phyloP scores from a whole-genome alignment of 2,113 vertebrate species.

The Speoplatyrhinus poulsoni region DNA sequence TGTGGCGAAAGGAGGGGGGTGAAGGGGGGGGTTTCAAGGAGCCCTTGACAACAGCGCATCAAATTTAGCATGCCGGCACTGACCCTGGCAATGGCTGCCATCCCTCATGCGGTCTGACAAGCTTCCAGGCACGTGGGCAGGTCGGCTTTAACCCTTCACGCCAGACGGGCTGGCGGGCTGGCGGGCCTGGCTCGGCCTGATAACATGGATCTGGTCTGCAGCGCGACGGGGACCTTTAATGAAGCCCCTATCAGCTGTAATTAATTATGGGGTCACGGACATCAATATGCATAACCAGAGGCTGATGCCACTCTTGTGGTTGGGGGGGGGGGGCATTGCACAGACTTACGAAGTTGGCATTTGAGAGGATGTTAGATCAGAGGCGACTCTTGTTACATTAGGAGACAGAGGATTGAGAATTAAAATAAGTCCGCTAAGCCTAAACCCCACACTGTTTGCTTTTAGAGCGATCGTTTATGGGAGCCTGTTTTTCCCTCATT shows the following conservation, averaged over 20 bases:
- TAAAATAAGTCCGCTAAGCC: constrained; percentile 19
- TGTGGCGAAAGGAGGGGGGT: constrained; percentile 43
- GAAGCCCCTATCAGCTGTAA: constrained; percentile 60
- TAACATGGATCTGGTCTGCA: constrained; percentile 52
- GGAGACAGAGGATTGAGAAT: not conserved
- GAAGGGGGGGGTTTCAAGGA: constrained; percentile 51
- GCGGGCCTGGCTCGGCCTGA: constrained; percentile 55
- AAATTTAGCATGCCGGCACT: constrained; percentile 90
- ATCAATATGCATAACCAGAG: constrained; percentile 53
- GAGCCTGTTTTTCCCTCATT: constrained; percentile 30
- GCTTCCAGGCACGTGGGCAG: constrained; percentile 54
- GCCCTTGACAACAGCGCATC: constrained; percentile 90
- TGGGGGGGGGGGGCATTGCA: not conserved
- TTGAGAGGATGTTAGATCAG: constrained; percentile 31
- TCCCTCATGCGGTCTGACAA: constrained; percentile 71
- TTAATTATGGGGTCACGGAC: constrained; percentile 63
- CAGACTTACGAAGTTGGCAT: constrained; percentile 6
- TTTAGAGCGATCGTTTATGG: constrained; percentile 22
- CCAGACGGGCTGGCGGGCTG: constrained; percentile 45
- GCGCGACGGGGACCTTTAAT: constrained; percentile 51
- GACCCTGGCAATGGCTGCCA: constrained; percentile 83
- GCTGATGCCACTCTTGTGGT: constrained; percentile 54
- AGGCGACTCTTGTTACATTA: not conserved
- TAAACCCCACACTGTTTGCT: constrained; percentile 2
- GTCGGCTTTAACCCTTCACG: constrained; percentile 63